Evolutionary conservation across 1,140 invertebrate genomes (phyloP), one percentile per base, ranked within the genome.

Genomic region (Lepidostoma basale): DNA sequence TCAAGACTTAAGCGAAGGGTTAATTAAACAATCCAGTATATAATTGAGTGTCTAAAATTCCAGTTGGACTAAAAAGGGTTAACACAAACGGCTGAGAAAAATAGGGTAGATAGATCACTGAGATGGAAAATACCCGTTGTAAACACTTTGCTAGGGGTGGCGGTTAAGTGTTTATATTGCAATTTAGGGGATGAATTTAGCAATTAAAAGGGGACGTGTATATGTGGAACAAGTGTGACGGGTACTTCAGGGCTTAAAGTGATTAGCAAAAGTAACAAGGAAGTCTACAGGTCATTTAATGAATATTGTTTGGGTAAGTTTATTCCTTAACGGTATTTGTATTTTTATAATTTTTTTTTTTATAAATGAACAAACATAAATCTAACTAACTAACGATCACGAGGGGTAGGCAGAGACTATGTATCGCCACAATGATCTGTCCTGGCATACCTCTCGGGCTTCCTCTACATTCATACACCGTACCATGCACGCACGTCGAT

Each of bases 81-180:
- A 54, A 54, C n/a, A 52, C 6, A 54, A 54, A 23, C 49, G n/a
- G 49, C 49, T 28, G 16, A 54, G 6, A 28, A 26, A 54, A 26
- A 39, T 20, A 23, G 56, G 56, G 56, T 39, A 40, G 56, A 2
- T 39, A 40, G 56, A 2, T 2, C 8, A 16, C 14, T 16, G 8
- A 16, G 14, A 39, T 59, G 22, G 36, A 40, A 40, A 40, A 39
- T 40, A 39, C 56, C 56, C 33, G 26, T 42, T 59, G 56, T 59
- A 42, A 40, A 39, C 36, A 59, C 56, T 42, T 59, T 54, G 49
- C 56, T 16, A 23, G 58, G 39, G 23, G 8, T 23, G 20, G 39
- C 23, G 59, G 58, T 68, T 44, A 60, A 69, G 62, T 69, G 68
- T 65, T 69, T 69, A 56, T 58, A 59, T 59, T 69, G 62, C 60